Evolutionary conservation across 1,140 invertebrate genomes (phyloP).

Genomic region (Drosophila auraria): DNA sequence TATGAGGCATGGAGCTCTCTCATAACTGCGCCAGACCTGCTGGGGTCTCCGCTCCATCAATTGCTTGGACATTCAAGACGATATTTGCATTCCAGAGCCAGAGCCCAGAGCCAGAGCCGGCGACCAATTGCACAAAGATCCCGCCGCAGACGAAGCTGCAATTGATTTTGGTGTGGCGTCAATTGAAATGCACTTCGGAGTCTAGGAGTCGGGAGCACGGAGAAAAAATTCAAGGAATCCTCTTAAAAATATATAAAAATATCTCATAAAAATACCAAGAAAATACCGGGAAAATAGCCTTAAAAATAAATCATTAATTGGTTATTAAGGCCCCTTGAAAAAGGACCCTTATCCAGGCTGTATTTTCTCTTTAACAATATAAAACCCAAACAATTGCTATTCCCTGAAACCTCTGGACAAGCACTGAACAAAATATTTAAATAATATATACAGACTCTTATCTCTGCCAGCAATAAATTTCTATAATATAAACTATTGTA

Average conservation of each 20-base stretch:
- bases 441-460: slow-evolving; percentile 6
- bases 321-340: neutral
- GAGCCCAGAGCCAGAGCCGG: neutral
- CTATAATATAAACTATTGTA: slow-evolving; percentile 15
- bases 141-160: slow-evolving; percentile 52
- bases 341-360: neutral
- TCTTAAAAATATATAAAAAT: neutral
- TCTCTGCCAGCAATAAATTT: neutral
- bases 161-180: slow-evolving; percentile 74
- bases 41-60: slow-evolving; percentile 43
- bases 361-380: neutral
- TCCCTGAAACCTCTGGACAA: neutral
- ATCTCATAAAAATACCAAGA: neutral
- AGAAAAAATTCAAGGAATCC: slow-evolving; percentile 13
- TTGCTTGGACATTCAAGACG: slow-evolving; percentile 42
- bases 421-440: slow-evolving; percentile 8
- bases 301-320: neutral
- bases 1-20: neutral
- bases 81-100: slow-evolving; percentile 54
- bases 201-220: slow-evolving; percentile 45
- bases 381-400: slow-evolving; percentile 3
- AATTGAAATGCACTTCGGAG: slow-evolving; percentile 74
- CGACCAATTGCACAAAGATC: slow-evolving; percentile 55
- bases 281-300: neutral
- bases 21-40: slow-evolving; percentile 52